Base-by-base conservation (phyloP, 1,140 invertebrate genomes). In the Orius insidiosus region DNA sequence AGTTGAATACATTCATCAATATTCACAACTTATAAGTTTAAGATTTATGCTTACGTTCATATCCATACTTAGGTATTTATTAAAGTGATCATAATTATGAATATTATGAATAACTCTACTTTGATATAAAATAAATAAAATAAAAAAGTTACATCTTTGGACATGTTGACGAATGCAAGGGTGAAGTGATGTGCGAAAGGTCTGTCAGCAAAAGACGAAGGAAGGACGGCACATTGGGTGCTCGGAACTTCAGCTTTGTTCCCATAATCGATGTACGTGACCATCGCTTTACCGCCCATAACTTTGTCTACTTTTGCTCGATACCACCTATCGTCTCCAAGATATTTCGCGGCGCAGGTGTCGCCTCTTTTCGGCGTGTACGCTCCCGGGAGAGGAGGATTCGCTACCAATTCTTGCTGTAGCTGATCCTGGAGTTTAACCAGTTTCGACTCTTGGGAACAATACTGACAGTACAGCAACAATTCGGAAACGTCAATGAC, bases 211-310 rank as follows among this genome's bases (percentile, higher is more conserved):
- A 85, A 92, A 31, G 74, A 70, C 52, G 83, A 73, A 0, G 93
- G 89, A 38, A 98, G 64, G 11, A 72, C 62, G 18, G 87, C 86
- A 49, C 81, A 70, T 33, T 75, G 69, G 7, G 70, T 72, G 7
- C 68, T 60, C 36, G 65, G 63, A 2, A 76, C 46, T 5, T 64
- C 68, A 61, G 78, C 80, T 56, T 78, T 70, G 59, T 99, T 98
- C 52, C 95, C 95, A 63, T 95, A 98, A 64, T 99, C 95, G 54
- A 98, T 77, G 64, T 93, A 99, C 19, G 84, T 67, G 37, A 76
- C 74, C 53, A 78, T 76, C 36, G 70, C 63, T 24, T 54, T 59
- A 37, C 63, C 63, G 5, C 75, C 78, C 52, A 75, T 65, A 3
- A 93, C 65, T 58, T 87, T 92, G 58, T 97, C 88, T 10, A 98